Percentiles rank a stretch among this genome's conserved stretches.
Conservation (phyloP, 2,888 invertebrate species). For the Myathropa florea region DNA sequence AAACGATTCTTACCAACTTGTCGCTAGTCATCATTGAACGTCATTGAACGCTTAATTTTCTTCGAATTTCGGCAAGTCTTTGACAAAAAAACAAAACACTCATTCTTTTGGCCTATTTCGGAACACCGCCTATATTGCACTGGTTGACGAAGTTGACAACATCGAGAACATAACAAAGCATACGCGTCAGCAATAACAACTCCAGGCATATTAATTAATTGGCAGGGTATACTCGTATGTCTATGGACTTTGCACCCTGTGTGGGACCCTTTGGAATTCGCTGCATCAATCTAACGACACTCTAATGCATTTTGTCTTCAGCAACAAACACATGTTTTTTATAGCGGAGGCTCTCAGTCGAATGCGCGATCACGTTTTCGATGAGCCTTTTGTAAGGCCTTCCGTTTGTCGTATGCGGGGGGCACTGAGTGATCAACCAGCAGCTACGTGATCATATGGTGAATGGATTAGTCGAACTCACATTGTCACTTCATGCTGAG, state of each 20-base stretch:
- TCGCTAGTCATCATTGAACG: too few species aligned
- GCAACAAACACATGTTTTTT: constrained; percentile 63
- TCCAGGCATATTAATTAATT: constrained; percentile 54
- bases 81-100: background rate
- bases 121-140: background rate
- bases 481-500: constrained; percentile 40
- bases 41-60: too few species aligned
- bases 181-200: background rate
- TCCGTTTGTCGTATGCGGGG: constrained; percentile 44
- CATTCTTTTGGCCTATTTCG: background rate
- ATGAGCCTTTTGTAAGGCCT: constrained; percentile 45
- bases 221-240: background rate
- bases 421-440: constrained; percentile 23
- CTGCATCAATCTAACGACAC: constrained; percentile 28
- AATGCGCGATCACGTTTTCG: constrained; percentile 61
- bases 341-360: constrained; percentile 46
- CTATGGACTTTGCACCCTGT: constrained; percentile 53
- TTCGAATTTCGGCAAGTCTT: background rate
- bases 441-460: constrained; percentile 61
- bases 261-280: constrained; percentile 51
- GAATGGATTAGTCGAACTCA: constrained; percentile 59
- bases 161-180: background rate
- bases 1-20: too few species aligned
- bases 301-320: constrained; percentile 53
- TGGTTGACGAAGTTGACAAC: background rate